Percentiles rank a stretch among this genome's conserved stretches.
Conservation (phyloP, 2,888 invertebrate genomes). For the Aleiodes testaceus region DNA sequence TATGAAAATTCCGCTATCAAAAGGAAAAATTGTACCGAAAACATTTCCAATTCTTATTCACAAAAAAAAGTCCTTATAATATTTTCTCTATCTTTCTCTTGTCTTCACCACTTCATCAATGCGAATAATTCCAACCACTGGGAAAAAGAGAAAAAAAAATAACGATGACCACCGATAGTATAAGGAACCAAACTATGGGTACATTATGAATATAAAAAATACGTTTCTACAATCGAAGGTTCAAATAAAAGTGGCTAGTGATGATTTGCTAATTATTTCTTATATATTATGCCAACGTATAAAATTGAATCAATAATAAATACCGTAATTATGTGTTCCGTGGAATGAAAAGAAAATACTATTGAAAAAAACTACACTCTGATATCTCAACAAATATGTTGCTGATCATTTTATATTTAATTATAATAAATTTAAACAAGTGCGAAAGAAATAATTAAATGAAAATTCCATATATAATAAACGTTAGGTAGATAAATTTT, state of each 20-base stretch:
- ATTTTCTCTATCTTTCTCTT: too few species aligned
- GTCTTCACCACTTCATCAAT: too few species aligned
- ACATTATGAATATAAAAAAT: conserved; percentile 23
- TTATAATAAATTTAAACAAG: conserved; percentile 5
- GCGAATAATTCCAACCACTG: background rate
- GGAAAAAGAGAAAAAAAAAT: background rate
- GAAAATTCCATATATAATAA: background rate
- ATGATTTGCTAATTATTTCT: conserved; percentile 30
- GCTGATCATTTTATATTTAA: conserved; percentile 31
- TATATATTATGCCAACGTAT: conserved; percentile 5
- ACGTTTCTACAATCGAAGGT: conserved; percentile 37
- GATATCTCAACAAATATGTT: conserved; percentile 21
- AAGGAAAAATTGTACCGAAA: too few species aligned
- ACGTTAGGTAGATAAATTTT: conserved; percentile 20
- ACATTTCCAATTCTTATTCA: too few species aligned
- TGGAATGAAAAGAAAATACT: background rate
- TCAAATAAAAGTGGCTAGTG: conserved; percentile 37
- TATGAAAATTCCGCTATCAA: too few species aligned
- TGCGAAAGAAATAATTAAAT: background rate
- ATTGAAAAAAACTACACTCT: conserved; percentile 7
- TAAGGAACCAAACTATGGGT: conserved; percentile 27
- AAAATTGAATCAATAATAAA: conserved; percentile 9
- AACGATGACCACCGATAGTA: conserved; percentile 39
- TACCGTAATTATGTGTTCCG: conserved; percentile 31
- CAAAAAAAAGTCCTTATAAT: too few species aligned